phyloP scores from a whole-genome alignment of 2,797 vertebrate species.

The Psittacula derbiana region DNA sequence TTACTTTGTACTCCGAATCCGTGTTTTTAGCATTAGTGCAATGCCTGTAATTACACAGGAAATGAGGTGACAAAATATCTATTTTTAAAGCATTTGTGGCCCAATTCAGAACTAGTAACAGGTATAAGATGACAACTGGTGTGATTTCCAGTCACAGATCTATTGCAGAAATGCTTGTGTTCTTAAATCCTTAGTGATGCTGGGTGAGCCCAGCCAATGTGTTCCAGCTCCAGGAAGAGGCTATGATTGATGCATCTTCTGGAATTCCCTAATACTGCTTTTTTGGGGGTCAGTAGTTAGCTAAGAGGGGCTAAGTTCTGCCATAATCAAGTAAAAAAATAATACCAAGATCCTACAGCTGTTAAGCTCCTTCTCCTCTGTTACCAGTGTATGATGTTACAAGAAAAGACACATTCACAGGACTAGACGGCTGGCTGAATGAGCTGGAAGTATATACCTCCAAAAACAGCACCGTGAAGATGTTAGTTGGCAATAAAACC shows the following conservation, averaged over 20 bases:
- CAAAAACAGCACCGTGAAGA: slow-evolving; percentile 38
- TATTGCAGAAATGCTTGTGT: not conserved
- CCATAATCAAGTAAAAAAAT: not conserved
- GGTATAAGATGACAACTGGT: not conserved
- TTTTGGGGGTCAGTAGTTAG: not conserved
- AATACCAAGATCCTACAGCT: not conserved
- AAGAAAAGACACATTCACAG: slow-evolving; percentile 52
- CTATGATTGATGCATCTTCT: not conserved
- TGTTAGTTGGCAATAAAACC: slow-evolving; percentile 65
- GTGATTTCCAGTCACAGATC: not conserved
- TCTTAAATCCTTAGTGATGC: not conserved
- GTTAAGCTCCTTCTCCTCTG: not conserved
- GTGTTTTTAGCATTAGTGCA: not conserved
- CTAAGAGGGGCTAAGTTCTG: not conserved
- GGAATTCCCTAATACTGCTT: not conserved
- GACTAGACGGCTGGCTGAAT: slow-evolving; percentile 35
- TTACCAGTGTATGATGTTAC: slow-evolving; percentile 67
- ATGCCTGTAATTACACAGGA: not conserved
- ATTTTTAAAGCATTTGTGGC: not conserved
- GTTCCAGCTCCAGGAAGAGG: not conserved
- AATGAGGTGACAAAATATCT: not conserved
- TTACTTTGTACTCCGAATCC: not conserved
- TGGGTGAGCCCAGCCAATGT: not conserved
- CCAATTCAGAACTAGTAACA: not conserved
- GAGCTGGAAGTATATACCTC: slow-evolving; percentile 36